phyloP scores from a whole-genome alignment of 2,888 invertebrate genomes.

The Dorcus parallelipipedus region DNA sequence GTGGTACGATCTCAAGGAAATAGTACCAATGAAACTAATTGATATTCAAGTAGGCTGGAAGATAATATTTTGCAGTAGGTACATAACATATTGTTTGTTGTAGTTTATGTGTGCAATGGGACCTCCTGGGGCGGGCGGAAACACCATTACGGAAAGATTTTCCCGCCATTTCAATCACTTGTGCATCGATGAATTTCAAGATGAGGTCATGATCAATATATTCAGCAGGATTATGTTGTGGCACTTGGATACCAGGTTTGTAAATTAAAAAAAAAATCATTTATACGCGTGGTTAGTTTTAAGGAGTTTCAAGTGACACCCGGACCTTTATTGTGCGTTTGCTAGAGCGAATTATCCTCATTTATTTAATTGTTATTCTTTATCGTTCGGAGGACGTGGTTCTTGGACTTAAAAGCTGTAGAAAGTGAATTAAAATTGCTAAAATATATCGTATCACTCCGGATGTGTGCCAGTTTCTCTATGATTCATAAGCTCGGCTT shows the following conservation, averaged over 20 bases:
- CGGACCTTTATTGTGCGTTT: too few species aligned
- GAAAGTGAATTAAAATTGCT: too few species aligned
- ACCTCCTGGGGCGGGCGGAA: constrained; percentile 72
- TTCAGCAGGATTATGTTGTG: constrained; percentile 89
- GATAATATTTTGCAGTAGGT: background rate
- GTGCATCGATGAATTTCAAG: constrained; percentile 86
- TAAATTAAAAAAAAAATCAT: background rate
- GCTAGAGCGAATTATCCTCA: too few species aligned
- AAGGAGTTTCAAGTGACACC: too few species aligned
- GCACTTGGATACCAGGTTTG: constrained; percentile 89
- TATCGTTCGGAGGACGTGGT: too few species aligned
- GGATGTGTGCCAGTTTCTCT: too few species aligned
- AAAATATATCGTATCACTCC: too few species aligned
- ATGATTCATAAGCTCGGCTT: too few species aligned
- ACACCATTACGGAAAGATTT: constrained; percentile 80
- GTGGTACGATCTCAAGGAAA: constrained; percentile 86
- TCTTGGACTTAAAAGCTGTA: too few species aligned
- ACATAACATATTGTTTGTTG: constrained; percentile 40
- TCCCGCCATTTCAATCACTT: constrained; percentile 82
- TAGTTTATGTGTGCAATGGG: constrained; percentile 86
- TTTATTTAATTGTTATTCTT: too few species aligned
- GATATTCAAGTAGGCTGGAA: constrained; percentile 69
- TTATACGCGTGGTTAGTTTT: too few species aligned
- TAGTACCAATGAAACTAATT: constrained; percentile 72
- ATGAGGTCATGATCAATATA: constrained; percentile 77